Conservation (phyloP, 2,888 invertebrate species). For the Thysanoteuthis rhombus region DNA sequence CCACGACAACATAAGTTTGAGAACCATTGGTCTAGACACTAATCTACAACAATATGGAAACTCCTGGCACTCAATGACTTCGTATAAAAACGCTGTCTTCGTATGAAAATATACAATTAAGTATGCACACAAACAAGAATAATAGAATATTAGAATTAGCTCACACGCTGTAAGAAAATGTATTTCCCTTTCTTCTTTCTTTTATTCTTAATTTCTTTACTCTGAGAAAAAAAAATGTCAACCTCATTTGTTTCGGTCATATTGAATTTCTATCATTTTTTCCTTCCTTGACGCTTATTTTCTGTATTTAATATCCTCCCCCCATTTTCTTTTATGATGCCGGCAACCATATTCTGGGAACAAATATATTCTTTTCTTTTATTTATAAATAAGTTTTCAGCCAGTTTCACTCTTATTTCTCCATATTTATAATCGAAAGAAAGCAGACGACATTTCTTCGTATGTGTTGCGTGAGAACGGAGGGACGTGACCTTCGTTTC, state of each 20-base stretch:
- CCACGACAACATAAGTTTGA: too few relatives aligned
- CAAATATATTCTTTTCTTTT: background rate
- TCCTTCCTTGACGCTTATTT: background rate
- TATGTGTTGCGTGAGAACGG: background rate
- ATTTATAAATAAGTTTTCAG: background rate
- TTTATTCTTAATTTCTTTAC: background rate
- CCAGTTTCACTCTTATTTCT: background rate
- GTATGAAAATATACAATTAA: too few relatives aligned
- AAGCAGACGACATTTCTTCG: background rate
- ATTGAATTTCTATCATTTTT: background rate
- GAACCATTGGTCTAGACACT: too few relatives aligned
- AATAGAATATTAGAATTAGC: too few relatives aligned
- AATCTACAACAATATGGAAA: too few relatives aligned
- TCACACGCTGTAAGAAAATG: too few relatives aligned
- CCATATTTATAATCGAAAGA: background rate
- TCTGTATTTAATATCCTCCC: background rate
- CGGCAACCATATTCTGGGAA: background rate
- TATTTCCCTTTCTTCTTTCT: background rate
- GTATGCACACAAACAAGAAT: too few relatives aligned
- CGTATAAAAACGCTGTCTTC: too few relatives aligned
- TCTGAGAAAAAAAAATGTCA: background rate
- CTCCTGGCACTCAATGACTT: too few relatives aligned
- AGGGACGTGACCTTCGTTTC: background rate
- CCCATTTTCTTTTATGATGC: background rate
- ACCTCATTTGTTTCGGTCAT: background rate